Evolutionary conservation across 2,797 vertebrate genomes (phyloP).

Genomic region (Anabas testudineus): DNA sequence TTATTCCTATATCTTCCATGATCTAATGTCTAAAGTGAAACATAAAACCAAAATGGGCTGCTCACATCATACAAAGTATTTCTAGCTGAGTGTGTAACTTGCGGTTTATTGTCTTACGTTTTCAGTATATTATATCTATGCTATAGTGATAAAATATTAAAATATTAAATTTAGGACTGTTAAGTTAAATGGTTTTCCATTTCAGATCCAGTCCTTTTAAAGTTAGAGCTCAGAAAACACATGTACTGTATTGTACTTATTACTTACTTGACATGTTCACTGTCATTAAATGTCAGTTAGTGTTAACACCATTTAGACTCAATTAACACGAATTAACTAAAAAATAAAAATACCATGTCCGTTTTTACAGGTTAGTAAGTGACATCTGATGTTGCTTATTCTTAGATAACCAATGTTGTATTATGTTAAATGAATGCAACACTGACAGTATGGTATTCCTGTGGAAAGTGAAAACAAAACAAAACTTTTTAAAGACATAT

Average conservation of each 20-base stretch:
- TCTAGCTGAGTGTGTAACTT: constrained; percentile 16
- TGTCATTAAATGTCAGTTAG: constrained; percentile 1
- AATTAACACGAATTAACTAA: no score
- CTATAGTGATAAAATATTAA: background rate
- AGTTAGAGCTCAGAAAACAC: background rate
- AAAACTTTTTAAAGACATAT: background rate
- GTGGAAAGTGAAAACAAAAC: background rate
- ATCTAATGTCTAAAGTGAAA: constrained; percentile 36
- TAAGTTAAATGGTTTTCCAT: constrained; percentile 1
- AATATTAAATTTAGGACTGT: background rate
- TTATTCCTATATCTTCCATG: constrained; percentile 28
- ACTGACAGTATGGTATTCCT: background rate
- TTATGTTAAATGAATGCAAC: constrained; percentile 3
- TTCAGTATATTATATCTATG: no score
- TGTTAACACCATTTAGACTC: constrained; percentile 1
- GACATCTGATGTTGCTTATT: background rate
- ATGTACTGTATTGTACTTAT: background rate
- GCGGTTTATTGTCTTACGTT: no score
- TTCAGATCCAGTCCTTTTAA: background rate
- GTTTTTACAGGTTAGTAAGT: background rate
- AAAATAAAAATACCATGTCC: no score
- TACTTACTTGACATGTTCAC: constrained; percentile 12
- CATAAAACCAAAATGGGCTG: constrained; percentile 29
- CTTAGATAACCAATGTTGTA: background rate
- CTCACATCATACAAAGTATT: constrained; percentile 17